Base-by-base conservation (phyloP, 2,888 invertebrate genomes). In the Serripes groenlandicus region DNA sequence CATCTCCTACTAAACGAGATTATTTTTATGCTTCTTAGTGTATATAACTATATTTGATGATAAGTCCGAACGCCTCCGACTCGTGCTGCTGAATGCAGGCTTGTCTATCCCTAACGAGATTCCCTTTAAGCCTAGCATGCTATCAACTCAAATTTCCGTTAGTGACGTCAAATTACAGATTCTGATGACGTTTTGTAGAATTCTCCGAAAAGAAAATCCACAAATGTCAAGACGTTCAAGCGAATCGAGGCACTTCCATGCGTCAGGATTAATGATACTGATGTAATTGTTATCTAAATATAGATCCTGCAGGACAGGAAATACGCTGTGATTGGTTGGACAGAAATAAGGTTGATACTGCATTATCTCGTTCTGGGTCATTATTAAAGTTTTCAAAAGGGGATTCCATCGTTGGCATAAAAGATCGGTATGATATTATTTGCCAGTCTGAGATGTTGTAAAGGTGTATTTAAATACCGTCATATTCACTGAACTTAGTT, bases 11-110 rank as follows among this genome's bases (percentile, higher is more conserved):
- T 35, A 15, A 18, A 56, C 18, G 32, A 75, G 34, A 26, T 75
- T 66, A 26, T 75, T 75, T 23, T 75, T 21, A n/a, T 62, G 62
- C 34, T 62, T 18, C 28, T 11, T 30, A 32, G 62, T 28, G n/a
- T 32, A 62, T 15, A 62, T 62, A 3, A 62, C 34, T 11, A 32
- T 32, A n/a, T 62, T 62, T 4, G 32, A 7, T 18, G 30, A n/a
- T 2, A 62, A 4, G 21, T 30, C 7, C 3, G 34, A 34, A 11
- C 34, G 32, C n/a, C 34, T 62, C 3, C 30, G 34, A 28, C 62
- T 62, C 3, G 62, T 32, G 21, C 62, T 62, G 21, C 34, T 62
- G 28, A 62, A 62, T 1, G 62, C 62, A 30, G 21, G n/a, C 5
- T 30, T 62, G 28, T 62, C 32, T 32, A 62, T 62, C 3, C 3